Percentiles rank a stretch among this genome's conserved stretches.
Conservation (phyloP, 2,797 vertebrate species). For the Microhierax caerulescens region DNA sequence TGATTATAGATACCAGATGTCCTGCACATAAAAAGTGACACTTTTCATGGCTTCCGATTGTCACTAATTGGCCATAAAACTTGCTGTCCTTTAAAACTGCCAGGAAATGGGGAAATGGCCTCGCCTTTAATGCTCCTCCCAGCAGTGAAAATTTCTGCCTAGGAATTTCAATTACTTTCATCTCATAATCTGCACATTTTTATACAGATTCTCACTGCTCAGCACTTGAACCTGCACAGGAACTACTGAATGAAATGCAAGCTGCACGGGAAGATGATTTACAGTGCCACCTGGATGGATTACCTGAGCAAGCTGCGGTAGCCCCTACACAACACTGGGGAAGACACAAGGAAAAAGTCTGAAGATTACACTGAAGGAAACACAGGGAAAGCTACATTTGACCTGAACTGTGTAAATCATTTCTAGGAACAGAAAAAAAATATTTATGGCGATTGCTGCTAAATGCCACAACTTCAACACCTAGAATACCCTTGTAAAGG, state of each 20-base stretch:
- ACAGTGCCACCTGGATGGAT: neutral
- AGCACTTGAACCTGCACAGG: neutral
- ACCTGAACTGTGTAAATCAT: neutral
- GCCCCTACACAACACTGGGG: neutral
- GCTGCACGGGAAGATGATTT: neutral
- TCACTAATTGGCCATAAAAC: conserved; percentile 1
- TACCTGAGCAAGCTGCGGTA: neutral
- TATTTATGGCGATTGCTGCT: neutral
- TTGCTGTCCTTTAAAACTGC: neutral
- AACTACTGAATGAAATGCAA: neutral
- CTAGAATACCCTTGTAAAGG: neutral
- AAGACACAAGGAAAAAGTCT: neutral
- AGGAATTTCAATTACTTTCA: neutral
- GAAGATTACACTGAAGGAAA: neutral
- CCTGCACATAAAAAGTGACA: neutral
- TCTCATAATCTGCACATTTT: neutral
- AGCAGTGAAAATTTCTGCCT: neutral
- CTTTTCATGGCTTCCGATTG: neutral
- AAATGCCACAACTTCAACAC: neutral
- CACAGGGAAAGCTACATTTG: neutral
- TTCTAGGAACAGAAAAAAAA: neutral
- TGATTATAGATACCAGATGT: neutral
- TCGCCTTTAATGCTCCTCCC: neutral
- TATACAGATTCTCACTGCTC: neutral
- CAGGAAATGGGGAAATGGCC: neutral